Percentiles rank a stretch among this genome's conserved stretches.
phyloP scores from a whole-genome alignment of 2,113 vertebrate species.

The Colinus virginianus region DNA sequence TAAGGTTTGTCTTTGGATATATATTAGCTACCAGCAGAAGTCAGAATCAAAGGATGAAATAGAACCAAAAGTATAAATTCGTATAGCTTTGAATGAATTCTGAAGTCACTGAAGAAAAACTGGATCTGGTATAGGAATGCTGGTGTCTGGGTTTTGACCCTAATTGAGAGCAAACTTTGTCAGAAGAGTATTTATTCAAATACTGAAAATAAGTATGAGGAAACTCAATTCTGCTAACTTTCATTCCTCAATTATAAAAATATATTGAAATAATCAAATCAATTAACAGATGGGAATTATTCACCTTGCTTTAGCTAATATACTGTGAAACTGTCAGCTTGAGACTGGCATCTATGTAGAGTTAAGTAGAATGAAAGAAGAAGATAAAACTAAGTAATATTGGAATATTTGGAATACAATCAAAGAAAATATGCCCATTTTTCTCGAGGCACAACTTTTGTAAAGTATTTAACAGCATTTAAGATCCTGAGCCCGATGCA shows the following conservation, averaged over 20 bases:
- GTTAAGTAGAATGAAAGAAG: neutral
- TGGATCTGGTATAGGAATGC: neutral
- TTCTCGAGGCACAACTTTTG: neutral
- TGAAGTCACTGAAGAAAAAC: neutral
- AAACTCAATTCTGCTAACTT: neutral
- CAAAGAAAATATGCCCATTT: neutral
- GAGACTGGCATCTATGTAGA: neutral
- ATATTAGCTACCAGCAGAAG: neutral
- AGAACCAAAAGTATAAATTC: neutral
- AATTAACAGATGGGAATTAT: neutral
- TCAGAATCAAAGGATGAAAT: neutral
- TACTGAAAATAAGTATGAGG: neutral
- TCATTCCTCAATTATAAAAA: neutral
- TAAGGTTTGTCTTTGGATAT: neutral
- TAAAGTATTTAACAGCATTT: neutral
- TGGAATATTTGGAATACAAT: neutral
- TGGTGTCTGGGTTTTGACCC: neutral
- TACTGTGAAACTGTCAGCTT: neutral
- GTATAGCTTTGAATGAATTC: neutral
- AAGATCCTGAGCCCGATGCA: neutral
- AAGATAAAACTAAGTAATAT: neutral
- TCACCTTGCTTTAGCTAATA: neutral
- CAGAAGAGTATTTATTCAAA: neutral
- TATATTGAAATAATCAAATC: neutral
- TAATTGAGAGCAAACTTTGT: neutral